Percentiles rank a stretch among this genome's conserved stretches.
phyloP scores from a whole-genome alignment of 2,113 vertebrate species.

The Caracal caracal region DNA sequence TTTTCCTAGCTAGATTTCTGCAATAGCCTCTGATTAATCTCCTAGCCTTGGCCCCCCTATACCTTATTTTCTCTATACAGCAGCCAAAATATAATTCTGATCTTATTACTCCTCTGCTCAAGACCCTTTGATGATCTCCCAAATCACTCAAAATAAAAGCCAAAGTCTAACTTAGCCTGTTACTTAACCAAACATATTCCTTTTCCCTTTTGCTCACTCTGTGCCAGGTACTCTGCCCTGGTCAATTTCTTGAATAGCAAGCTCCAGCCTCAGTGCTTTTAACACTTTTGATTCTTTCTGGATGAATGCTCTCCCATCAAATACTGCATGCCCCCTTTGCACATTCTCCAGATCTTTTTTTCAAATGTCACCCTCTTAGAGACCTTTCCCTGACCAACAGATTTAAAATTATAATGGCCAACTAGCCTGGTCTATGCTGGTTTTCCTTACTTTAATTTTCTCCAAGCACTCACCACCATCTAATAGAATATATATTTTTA shows the following conservation, averaged over 20 bases:
- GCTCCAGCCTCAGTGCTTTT: neutral
- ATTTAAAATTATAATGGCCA: neutral
- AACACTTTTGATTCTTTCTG: neutral
- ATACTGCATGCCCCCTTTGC: neutral
- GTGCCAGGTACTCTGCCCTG: neutral
- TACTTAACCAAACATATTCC: neutral
- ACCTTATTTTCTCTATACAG: neutral
- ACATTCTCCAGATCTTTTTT: neutral
- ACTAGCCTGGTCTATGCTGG: neutral
- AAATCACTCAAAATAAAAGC: neutral
- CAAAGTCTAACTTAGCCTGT: neutral
- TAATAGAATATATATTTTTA: neutral
- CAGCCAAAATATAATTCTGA: neutral
- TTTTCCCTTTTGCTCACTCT: neutral
- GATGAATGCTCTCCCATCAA: neutral
- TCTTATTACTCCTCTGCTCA: neutral
- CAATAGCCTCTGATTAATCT: neutral
- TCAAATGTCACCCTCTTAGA: neutral
- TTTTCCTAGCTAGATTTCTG: neutral
- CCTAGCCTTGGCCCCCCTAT: neutral
- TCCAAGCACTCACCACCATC: neutral
- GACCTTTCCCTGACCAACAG: neutral
- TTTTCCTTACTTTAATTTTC: conserved; percentile 24
- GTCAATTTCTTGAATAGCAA: neutral
- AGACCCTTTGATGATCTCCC: neutral